A percentile compares a stretch with the other conserved stretches of the same genome.
Evolutionary conservation across 2,888 invertebrate genomes (phyloP).

Genomic region (Omphaloscelis lunosa): DNA sequence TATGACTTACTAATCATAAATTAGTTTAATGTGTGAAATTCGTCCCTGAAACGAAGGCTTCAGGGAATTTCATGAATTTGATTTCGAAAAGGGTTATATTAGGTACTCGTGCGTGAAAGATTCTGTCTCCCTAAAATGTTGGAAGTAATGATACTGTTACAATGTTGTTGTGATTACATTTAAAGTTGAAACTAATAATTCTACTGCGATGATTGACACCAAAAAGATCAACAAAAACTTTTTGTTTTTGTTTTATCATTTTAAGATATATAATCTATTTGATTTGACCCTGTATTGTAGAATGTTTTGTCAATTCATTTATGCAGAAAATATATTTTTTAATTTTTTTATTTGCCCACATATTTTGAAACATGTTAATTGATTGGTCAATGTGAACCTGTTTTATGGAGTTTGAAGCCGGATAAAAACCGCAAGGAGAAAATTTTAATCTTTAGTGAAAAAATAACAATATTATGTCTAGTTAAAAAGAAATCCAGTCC

Average conservation of each 20-base stretch:
- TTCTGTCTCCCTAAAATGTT: neutral
- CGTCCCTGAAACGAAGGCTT: constrained; percentile 15
- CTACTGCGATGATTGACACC: neutral
- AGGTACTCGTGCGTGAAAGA: constrained; percentile 27
- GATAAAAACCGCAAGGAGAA: neutral
- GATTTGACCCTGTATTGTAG: neutral
- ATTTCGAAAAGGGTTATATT: constrained; percentile 21
- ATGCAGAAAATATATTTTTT: neutral
- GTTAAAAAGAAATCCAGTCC: neutral
- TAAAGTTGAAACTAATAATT: neutral
- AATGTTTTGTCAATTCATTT: neutral
- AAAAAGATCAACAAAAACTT: neutral
- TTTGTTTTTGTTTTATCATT: neutral
- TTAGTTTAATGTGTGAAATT: constrained; percentile 13
- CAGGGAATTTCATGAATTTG: constrained; percentile 30
- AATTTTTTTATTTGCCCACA: no score
- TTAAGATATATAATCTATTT: neutral
- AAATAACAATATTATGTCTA: neutral
- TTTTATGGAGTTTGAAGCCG: neutral
- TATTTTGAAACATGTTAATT: no score
- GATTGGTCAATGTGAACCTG: neutral
- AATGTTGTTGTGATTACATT: neutral
- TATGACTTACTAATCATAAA: constrained; percentile 9
- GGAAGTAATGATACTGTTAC: neutral
- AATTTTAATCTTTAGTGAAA: neutral